Conservation (phyloP, 2,113 vertebrate genomes). For the Cheirogaleus medius region DNA sequence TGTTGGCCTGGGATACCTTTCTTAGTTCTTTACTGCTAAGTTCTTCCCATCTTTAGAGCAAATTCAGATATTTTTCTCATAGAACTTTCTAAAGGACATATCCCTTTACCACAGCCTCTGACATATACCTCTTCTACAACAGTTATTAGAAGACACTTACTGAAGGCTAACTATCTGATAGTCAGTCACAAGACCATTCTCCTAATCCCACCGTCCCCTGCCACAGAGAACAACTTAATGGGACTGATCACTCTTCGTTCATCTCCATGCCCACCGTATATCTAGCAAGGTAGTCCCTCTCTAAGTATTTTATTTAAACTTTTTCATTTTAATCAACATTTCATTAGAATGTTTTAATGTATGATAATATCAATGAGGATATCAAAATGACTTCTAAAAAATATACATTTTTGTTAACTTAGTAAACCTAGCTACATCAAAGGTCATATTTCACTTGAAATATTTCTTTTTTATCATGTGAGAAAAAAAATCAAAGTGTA, state of each 20-base stretch:
- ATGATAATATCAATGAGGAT: neutral
- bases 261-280: neutral
- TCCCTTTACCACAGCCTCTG: neutral
- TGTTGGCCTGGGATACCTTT: neutral
- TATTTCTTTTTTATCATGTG: neutral
- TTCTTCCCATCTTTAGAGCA: neutral
- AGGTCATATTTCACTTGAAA: neutral
- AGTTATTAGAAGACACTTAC: neutral
- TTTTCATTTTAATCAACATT: conserved; percentile 11
- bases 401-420: neutral
- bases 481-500: neutral
- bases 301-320: neutral
- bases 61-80: neutral
- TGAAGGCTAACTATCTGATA: neutral
- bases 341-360: neutral
- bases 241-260: neutral
- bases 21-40: neutral
- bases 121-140: neutral
- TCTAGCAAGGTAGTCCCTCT: neutral
- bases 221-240: neutral
- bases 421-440: neutral
- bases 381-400: neutral
- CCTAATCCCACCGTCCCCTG: too few relatives aligned
- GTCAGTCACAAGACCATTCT: neutral
- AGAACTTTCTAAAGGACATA: neutral